phyloP scores from a whole-genome alignment of 2,888 invertebrate genomes.

The Acrobasis suavella region DNA sequence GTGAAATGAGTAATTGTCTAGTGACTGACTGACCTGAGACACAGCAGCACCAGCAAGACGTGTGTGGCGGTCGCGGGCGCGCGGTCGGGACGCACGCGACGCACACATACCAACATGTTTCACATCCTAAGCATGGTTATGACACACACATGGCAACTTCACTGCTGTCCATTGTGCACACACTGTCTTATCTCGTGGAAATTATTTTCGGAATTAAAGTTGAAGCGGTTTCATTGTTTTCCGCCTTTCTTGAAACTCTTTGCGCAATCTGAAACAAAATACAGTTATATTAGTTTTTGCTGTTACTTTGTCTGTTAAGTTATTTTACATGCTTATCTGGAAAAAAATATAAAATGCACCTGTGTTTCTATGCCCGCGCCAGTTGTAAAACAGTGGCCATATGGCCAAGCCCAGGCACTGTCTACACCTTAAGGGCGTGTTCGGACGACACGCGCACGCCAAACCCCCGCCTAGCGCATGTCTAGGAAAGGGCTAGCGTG shows the following conservation, averaged over 20 bases:
- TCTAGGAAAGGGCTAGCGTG: too few species aligned
- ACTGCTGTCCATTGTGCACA: background rate
- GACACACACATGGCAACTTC: conserved; percentile 7
- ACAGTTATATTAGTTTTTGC: background rate
- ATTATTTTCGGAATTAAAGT: background rate
- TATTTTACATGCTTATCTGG: too few species aligned
- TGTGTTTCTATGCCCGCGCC: too few species aligned
- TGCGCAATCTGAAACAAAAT: conserved; percentile 8
- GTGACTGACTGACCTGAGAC: conserved; percentile 44
- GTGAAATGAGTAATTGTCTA: too few species aligned
- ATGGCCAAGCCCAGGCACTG: too few species aligned
- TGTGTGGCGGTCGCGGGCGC: conserved; percentile 25
- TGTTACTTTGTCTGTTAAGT: background rate
- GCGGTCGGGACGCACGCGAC: conserved; percentile 53
- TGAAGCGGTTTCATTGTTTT: background rate
- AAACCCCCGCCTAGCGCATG: too few species aligned
- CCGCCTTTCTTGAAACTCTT: too few species aligned
- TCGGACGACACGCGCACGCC: too few species aligned
- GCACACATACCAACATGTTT: conserved; percentile 72
- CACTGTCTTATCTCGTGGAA: background rate
- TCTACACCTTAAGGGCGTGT: too few species aligned
- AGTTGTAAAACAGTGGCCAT: too few species aligned
- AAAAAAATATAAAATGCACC: too few species aligned
- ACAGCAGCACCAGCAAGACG: conserved; percentile 46
- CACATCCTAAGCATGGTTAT: conserved; percentile 63